Evolutionary conservation across 2,797 vertebrate species (phyloP), one percentile per base, ranked within the genome.

Genomic region (Octomys mimax): DNA sequence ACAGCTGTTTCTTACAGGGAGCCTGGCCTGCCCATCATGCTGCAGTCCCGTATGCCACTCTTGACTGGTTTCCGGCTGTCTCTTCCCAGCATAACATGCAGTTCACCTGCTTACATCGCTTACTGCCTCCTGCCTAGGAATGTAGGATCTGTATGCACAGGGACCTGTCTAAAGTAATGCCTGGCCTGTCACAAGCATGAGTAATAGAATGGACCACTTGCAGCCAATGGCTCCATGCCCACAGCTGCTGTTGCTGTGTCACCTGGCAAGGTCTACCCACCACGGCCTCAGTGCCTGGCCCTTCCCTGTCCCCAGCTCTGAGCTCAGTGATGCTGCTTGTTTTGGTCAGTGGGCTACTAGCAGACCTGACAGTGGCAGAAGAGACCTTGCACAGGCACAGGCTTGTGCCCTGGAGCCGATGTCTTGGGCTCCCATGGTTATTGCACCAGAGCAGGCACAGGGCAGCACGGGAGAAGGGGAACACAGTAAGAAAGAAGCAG

Each of bases 101-200:
- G 52, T 59, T 61, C 49, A 62, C 52, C 31, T 26, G 8, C 59
- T 80, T 66, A 66, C 36, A 42, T 54, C 22, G 13, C 19, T 54
- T 62, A 57, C 75, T 73, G 19, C 92, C 57, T 79, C 42, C n/a
- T 59, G 61, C 24, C 4, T 13, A 36, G 73, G 14, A 89, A 42
- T 42, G 2, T 62, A 59, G 59, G 31, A 70, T 49, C 49, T 26
- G 3, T 2, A 57, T 19, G 42, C 59, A 8, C 4, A 46, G 12
- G 3, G n/a, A 33, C 26, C 33, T 16, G 73, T 33, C 46, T 19
- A 8, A 33, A 49, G 54, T 16, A 19, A 18, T 3, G 11, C 21
- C 42, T 21, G 62, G 24, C 68, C n/a, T 4, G 13, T 3, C 10
- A 0, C 52, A 68, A 46, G 61, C 61, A 36, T 6, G 0, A 21